Percentiles rank a stretch among this genome's conserved stretches.
These are phyloP conservation scores for Vidua macroura DNA, from an alignment of 2,113 vertebrate species.

Conservation along the genomic window DNA sequence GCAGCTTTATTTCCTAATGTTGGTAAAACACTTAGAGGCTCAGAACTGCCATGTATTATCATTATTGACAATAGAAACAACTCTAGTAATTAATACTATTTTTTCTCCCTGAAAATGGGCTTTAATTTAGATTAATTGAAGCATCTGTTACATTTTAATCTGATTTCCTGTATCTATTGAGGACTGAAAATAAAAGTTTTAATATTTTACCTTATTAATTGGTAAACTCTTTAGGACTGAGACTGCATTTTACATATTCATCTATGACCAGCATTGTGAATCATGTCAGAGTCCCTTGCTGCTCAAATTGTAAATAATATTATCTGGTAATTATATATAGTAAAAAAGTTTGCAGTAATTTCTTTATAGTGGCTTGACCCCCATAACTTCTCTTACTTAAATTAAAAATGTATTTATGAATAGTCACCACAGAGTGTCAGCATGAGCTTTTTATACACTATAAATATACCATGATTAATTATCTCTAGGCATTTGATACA, in stretches of 20 bases:
- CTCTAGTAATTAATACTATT: background rate
- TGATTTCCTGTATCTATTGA: background rate
- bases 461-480: background rate
- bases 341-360: background rate
- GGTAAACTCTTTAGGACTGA: background rate
- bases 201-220: background rate
- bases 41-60: background rate
- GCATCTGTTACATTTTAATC: background rate
- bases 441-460: background rate
- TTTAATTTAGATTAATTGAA: slow-evolving; percentile 15
- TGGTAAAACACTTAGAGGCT: background rate
- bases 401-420: slow-evolving; percentile 2
- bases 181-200: background rate
- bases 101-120: background rate
- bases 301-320: background rate
- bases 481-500: background rate
- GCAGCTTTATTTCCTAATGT: background rate
- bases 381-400: background rate
- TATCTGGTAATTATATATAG: background rate
- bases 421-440: background rate
- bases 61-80: background rate
- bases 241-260: background rate
- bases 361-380: background rate
- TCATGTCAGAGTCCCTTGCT: background rate
- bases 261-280: background rate